phyloP scores from a whole-genome alignment of 2,797 vertebrate species.

The Yasuhikotakia modesta region DNA sequence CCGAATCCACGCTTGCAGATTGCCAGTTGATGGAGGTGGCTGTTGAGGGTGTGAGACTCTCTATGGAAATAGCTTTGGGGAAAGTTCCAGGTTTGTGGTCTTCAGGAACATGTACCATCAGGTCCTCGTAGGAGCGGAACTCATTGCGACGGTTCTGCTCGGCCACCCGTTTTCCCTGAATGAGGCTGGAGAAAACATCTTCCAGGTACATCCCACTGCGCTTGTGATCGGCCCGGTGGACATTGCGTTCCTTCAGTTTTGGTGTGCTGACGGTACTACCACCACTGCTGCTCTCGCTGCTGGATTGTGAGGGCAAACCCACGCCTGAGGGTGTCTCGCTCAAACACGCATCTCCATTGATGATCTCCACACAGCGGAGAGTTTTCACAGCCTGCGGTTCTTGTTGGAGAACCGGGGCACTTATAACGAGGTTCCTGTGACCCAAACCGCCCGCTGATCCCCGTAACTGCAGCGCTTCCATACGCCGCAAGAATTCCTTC shows the following conservation, averaged over 20 bases:
- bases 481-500: conserved; percentile 89
- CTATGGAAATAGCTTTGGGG: conserved; percentile 96
- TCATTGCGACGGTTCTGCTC: conserved; percentile 84
- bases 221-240: conserved; percentile 82
- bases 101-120: conserved; percentile 94
- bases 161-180: conserved; percentile 72
- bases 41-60: conserved; percentile 89
- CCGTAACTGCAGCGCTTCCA: conserved; percentile 86
- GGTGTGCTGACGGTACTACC: conserved; percentile 83
- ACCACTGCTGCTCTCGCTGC: conserved; percentile 83
- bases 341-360: conserved; percentile 78
- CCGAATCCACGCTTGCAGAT: conserved; percentile 77
- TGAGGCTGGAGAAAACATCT: conserved; percentile 83
- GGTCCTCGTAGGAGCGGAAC: conserved; percentile 92
- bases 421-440: conserved; percentile 82
- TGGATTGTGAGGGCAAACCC: conserved; percentile 68
- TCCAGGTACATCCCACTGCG: conserved; percentile 96
- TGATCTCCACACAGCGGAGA: conserved; percentile 81
- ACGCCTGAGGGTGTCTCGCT: conserved; percentile 60
- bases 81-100: conserved; percentile 99
- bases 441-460: conserved; percentile 74
- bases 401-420: conserved; percentile 84
- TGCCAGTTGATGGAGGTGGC: conserved; percentile 83
- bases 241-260: conserved; percentile 81
- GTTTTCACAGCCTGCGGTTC: conserved; percentile 81